phyloP scores from a whole-genome alignment of 2,888 invertebrate genomes.

The Thecocarcelia acutangulata region DNA sequence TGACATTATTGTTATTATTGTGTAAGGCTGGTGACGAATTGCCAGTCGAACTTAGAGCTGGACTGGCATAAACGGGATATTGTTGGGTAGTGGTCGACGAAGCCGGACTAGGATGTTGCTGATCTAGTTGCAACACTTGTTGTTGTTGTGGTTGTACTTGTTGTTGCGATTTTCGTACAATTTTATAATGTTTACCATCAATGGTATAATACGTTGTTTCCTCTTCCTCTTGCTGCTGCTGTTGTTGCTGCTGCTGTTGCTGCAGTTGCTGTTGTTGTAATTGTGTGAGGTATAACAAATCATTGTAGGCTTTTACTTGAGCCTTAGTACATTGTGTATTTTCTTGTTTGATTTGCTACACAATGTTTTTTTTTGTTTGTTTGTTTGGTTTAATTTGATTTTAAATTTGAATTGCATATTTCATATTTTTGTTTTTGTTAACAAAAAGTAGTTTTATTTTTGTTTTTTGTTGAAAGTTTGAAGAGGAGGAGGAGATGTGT shows the following conservation, averaged over 20 bases:
- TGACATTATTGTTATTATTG: conserved; percentile 55
- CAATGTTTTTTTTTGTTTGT: conserved; percentile 67
- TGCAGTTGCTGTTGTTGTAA: conserved; percentile 78
- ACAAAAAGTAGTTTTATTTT: conserved; percentile 39
- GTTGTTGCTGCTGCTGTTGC: conserved; percentile 73
- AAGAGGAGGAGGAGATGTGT: conserved; percentile 62
- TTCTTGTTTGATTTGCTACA: conserved; percentile 80
- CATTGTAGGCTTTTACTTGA: conserved; percentile 90
- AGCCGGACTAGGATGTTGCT: conserved; percentile 74
- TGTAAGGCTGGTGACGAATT: conserved; percentile 76
- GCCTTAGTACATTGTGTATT: conserved; percentile 86
- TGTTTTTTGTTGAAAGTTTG: conserved; percentile 58
- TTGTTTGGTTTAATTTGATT: conserved; percentile 54
- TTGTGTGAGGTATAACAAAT: conserved; percentile 82
- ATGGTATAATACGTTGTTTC: conserved; percentile 76
- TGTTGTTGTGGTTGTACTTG: conserved; percentile 72
- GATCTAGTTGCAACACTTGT: conserved; percentile 71
- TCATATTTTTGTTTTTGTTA: conserved; percentile 48
- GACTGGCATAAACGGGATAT: conserved; percentile 92
- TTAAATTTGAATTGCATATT: conserved; percentile 48
- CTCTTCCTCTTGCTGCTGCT: conserved; percentile 73
- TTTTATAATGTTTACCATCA: conserved; percentile 77
- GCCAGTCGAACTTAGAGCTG: conserved; percentile 81
- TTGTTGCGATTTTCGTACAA: conserved; percentile 74
- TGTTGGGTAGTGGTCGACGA: conserved; percentile 70